Percentiles rank a stretch among this genome's conserved stretches.
Evolutionary conservation across 1,140 invertebrate genomes (phyloP).

Genomic region (Paraescarpia echinospica): DNA sequence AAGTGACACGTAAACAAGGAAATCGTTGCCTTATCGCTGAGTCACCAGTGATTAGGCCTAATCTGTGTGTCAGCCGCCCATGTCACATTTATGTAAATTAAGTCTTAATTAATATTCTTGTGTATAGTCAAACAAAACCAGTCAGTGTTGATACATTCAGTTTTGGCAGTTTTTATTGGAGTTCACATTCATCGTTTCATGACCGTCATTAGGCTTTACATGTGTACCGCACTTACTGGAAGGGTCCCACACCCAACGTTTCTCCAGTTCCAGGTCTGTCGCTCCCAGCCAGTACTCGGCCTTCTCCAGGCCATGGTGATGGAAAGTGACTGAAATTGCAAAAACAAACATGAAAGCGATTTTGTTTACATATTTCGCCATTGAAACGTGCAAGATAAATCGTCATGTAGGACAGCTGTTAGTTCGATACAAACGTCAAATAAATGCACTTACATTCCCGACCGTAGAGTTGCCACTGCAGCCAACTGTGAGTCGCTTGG

Average conservation of each 20-base stretch:
- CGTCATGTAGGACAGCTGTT: background rate
- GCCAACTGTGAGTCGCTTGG: background rate
- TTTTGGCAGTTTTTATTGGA: too few relatives aligned
- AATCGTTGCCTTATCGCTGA: too few relatives aligned
- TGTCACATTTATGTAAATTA: too few relatives aligned
- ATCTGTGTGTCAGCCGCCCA: too few relatives aligned
- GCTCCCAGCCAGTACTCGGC: conserved; percentile 2
- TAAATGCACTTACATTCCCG: background rate
- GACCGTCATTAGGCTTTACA: too few relatives aligned
- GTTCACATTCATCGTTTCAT: too few relatives aligned
- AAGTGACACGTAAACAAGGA: too few relatives aligned
- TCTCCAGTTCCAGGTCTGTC: background rate
- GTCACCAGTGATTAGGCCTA: too few relatives aligned
- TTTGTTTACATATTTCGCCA: background rate
- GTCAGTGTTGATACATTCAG: too few relatives aligned
- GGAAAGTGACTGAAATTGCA: background rate
- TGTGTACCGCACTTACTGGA: background rate
- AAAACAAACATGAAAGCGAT: background rate
- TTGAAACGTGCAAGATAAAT: background rate
- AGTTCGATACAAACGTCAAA: background rate
- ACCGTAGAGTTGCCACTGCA: background rate
- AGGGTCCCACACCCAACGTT: background rate
- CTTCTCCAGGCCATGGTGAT: background rate
- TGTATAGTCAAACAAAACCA: too few relatives aligned
- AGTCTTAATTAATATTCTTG: too few relatives aligned